phyloP scores from a whole-genome alignment of 2,797 vertebrate genomes.

The Paramormyrops hopkinsi region DNA sequence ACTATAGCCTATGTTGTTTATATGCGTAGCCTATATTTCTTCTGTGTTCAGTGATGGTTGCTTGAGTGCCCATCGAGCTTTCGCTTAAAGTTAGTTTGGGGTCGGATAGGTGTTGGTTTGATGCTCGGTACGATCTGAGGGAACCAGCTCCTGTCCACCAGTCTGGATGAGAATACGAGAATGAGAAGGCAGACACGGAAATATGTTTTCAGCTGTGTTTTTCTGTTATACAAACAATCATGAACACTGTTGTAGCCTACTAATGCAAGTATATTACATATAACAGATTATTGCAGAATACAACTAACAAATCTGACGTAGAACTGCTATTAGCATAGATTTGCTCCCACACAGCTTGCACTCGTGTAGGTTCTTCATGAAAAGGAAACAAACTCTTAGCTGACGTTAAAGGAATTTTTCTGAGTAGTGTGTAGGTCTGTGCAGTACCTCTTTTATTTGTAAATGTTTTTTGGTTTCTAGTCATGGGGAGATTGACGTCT shows the following conservation, averaged over 20 bases:
- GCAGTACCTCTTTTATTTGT: not conserved
- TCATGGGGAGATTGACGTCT: not conserved
- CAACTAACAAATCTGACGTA: not conserved
- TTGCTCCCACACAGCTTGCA: not conserved
- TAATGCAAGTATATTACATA: not conserved
- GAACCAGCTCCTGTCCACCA: not conserved
- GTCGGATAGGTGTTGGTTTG: not conserved
- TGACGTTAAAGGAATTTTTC: constrained; percentile 4
- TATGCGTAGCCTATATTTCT: not conserved
- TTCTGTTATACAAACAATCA: not conserved
- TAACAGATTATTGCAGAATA: not conserved
- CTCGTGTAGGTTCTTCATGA: not conserved
- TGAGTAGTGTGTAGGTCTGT: not conserved
- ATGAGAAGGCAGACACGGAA: not conserved
- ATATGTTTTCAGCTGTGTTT: not conserved
- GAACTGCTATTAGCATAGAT: not conserved
- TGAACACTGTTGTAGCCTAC: not conserved
- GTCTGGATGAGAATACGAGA: not conserved
- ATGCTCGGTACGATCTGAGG: not conserved
- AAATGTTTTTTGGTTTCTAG: not conserved
- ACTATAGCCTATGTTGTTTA: not conserved
- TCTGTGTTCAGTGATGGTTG: not conserved
- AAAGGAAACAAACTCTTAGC: not conserved
- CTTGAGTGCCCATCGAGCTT: not conserved
- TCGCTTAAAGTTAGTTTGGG: not conserved